A percentile compares a stretch with the other conserved stretches of the same genome.
Evolutionary conservation across 2,797 vertebrate genomes (phyloP).

Genomic region (Danio tinwini): DNA sequence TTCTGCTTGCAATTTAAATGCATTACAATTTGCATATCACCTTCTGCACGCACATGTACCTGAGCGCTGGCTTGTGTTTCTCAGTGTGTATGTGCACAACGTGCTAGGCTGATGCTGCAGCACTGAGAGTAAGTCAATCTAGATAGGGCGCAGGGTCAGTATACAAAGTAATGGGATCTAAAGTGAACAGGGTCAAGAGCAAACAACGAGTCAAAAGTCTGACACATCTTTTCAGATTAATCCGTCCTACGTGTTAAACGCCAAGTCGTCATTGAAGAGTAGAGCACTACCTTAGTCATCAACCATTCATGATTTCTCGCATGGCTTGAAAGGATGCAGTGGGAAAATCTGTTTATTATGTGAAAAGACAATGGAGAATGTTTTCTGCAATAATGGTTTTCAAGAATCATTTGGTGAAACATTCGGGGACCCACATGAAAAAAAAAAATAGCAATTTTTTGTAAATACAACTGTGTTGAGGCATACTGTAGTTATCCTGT

Average conservation of each 20-base stretch:
- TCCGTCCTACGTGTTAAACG: neutral
- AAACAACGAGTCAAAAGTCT: neutral
- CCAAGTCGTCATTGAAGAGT: neutral
- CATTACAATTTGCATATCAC: slow-evolving; percentile 13
- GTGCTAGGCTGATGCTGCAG: neutral
- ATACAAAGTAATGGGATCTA: slow-evolving; percentile 28
- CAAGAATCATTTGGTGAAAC: no score
- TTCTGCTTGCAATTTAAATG: neutral
- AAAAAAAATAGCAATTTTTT: no score
- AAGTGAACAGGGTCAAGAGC: slow-evolving; percentile 19
- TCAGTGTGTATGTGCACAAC: neutral
- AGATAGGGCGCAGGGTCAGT: slow-evolving; percentile 1
- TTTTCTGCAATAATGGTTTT: no score
- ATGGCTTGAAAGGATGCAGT: no score
- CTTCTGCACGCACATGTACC: neutral
- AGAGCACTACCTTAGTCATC: no score
- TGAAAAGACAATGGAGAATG: no score
- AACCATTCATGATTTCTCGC: neutral
- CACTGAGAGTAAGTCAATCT: slow-evolving; percentile 8
- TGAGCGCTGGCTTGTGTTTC: neutral
- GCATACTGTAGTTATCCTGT: no score
- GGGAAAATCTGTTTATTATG: no score
- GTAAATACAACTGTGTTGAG: no score
- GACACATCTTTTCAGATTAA: neutral
- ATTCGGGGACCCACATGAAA: no score